Percentiles rank a stretch among this genome's conserved stretches.
Evolutionary conservation across 2,113 vertebrate genomes (phyloP).

Genomic region (Bettongia penicillata): DNA sequence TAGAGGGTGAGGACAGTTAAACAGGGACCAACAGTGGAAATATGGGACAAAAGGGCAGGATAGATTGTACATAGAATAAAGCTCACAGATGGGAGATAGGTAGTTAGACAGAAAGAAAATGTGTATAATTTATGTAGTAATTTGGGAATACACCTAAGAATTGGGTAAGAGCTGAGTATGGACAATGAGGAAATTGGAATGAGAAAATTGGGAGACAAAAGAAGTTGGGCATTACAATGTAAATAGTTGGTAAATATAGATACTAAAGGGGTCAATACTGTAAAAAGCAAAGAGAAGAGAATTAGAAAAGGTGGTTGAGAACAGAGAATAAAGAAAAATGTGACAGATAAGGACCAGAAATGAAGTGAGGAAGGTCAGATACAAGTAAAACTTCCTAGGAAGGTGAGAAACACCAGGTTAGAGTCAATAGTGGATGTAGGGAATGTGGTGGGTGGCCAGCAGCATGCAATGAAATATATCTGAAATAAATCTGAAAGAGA

Average conservation of each 20-base stretch:
- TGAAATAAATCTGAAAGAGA: conserved; percentile 19
- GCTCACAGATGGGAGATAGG: conserved; percentile 4
- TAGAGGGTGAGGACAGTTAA: conserved; percentile 6
- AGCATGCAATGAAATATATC: conserved; percentile 18
- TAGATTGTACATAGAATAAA: not conserved
- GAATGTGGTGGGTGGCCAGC: not conserved
- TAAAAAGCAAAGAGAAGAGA: not conserved
- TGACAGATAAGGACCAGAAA: not conserved
- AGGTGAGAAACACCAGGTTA: not conserved
- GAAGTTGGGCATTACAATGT: not conserved
- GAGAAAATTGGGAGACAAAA: not conserved
- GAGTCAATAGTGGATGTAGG: not conserved
- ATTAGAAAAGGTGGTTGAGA: no score
- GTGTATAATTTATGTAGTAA: not conserved
- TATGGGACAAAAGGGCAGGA: not conserved
- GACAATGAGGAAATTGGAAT: not conserved
- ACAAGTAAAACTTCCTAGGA: not conserved
- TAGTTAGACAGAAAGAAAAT: not conserved
- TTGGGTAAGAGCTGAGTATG: not conserved
- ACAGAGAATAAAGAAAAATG: not conserved
- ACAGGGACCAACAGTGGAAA: not conserved
- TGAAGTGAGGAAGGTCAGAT: not conserved
- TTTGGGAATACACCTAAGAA: not conserved
- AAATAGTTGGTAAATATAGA: not conserved
- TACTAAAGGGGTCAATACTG: not conserved